A percentile compares a stretch with the other conserved stretches of the same genome.
phyloP scores from a whole-genome alignment of 2,797 vertebrate species.

The Pangasius sanitwongsei region DNA sequence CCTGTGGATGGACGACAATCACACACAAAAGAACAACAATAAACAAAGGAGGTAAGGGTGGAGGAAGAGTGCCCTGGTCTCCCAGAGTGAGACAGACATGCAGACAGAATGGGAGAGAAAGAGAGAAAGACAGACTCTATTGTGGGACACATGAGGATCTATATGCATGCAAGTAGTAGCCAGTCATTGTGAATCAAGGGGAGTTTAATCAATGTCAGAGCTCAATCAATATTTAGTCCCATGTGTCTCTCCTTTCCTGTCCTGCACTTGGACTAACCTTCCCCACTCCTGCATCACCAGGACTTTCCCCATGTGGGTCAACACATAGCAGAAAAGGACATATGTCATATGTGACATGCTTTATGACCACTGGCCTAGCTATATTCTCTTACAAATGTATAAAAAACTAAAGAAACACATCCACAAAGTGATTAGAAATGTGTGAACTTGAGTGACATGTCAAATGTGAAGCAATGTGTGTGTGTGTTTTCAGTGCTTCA shows the following conservation, averaged over 20 bases:
- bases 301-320: conserved; percentile 59
- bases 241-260: conserved; percentile 65
- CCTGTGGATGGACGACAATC: conserved; percentile 68
- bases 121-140: conserved; percentile 46
- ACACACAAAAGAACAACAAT: conserved; percentile 65
- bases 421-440: conserved; percentile 1
- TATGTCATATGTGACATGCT: conserved; percentile 14
- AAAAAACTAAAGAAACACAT: conserved; percentile 3
- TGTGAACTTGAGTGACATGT: neutral
- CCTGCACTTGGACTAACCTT: conserved; percentile 55
- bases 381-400: conserved; percentile 30
- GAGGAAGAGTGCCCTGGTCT: conserved; percentile 42
- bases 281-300: conserved; percentile 49
- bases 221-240: conserved; percentile 78
- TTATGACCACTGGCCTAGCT: conserved; percentile 35
- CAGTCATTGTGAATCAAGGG: conserved; percentile 74
- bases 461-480: conserved; percentile 12
- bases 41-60: conserved; percentile 66
- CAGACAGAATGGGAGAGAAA: conserved; percentile 38
- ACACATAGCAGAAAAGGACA: conserved; percentile 43
- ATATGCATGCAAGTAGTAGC: conserved; percentile 60
- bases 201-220: conserved; percentile 81
- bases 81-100: conserved; percentile 47
- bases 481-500: neutral
- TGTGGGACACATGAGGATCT: conserved; percentile 55